These are phyloP conservation scores for Lithobates pipiens DNA, from an alignment of 2,797 vertebrate species.

Conservation along the genomic window DNA sequence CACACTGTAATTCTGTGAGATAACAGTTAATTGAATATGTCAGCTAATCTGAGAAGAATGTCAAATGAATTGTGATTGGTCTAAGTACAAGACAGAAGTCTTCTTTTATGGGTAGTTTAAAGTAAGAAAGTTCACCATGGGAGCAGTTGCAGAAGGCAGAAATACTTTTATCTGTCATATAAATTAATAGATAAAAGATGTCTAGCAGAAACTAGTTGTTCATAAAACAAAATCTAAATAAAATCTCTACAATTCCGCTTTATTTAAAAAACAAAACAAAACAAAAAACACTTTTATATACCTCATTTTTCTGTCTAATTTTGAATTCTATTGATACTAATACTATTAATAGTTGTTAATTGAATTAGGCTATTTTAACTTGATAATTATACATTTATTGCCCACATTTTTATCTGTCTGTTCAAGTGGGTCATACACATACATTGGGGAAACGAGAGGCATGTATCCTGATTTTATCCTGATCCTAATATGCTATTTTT, in stretches of 20 bases:
- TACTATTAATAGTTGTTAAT: too few relatives aligned
- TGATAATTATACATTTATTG: too few relatives aligned
- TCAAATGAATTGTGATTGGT: slow-evolving; percentile 57
- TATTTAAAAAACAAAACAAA: too few relatives aligned
- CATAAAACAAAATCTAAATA: slow-evolving; percentile 44
- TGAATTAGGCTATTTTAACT: too few relatives aligned
- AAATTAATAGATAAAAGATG: slow-evolving; percentile 49
- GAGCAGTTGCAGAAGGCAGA: slow-evolving; percentile 30
- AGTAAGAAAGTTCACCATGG: slow-evolving; percentile 43
- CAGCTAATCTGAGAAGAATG: slow-evolving; percentile 55
- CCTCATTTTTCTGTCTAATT: too few relatives aligned
- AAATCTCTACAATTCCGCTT: slow-evolving; percentile 7
- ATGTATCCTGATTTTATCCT: too few relatives aligned
- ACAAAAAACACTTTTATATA: too few relatives aligned
- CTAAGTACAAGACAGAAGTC: slow-evolving; percentile 45
- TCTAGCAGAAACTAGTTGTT: slow-evolving; percentile 26
- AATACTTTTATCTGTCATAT: slow-evolving; percentile 49
- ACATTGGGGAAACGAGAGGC: too few relatives aligned
- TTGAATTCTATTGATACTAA: too few relatives aligned
- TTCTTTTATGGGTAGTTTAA: slow-evolving; percentile 36
- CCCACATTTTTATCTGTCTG: too few relatives aligned
- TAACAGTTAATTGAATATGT: slow-evolving; percentile 62
- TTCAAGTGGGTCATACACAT: too few relatives aligned
- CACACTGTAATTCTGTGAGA: slow-evolving; percentile 55
- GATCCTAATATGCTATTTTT: too few relatives aligned